Base-by-base conservation (phyloP, 2,888 invertebrate species). In the Barypeithes pellucidus region DNA sequence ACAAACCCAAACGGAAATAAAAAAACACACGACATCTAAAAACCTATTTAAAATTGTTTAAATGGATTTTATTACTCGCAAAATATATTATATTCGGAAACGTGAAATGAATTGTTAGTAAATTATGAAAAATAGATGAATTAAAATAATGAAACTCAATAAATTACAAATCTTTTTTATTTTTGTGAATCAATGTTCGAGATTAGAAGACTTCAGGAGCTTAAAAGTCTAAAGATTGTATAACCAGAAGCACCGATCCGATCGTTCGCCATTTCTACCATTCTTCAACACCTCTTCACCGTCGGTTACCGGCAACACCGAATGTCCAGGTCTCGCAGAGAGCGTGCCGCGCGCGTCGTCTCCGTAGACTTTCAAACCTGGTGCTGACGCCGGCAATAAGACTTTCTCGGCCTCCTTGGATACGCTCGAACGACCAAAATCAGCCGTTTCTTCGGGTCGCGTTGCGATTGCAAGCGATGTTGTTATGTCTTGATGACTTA, bases 391-490 rank as follows among this genome's bases (percentile, higher is more conserved):
- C 65, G 60, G 65, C 50, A 33, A 33, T 33, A 20, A 65, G 50
- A 65, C 50, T 65, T 65, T 65, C 65, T 52, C 65, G 65, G 62
- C 45, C 16, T 45, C 24, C 45, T 62, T 45, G 45, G 62, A 65
- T 65, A 65, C 65, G 65, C 65, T 65, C 65, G 65, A 65, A 65
- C 50, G 65, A 47, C 65, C 65, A 43, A 65, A 65, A 50, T 52
- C 52, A 45, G 36, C 52, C 65, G 65, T 52, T 50, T 50, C 65
- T 65, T 65, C 36, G 47, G 45, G 0, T 57, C 9, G 16, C 16
- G 16, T 33, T 33, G 9, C 54, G 54, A 33, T 57, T 36, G 54
- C 54, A 8, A 57, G 54, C 54, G 33, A 29, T 52, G 52, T 52
- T 52, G 14, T 36, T 57, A 16, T 33, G 11, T 57, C 33, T 2